Conservation (phyloP, 2,113 vertebrate species). For the Varanus komodoensis region DNA sequence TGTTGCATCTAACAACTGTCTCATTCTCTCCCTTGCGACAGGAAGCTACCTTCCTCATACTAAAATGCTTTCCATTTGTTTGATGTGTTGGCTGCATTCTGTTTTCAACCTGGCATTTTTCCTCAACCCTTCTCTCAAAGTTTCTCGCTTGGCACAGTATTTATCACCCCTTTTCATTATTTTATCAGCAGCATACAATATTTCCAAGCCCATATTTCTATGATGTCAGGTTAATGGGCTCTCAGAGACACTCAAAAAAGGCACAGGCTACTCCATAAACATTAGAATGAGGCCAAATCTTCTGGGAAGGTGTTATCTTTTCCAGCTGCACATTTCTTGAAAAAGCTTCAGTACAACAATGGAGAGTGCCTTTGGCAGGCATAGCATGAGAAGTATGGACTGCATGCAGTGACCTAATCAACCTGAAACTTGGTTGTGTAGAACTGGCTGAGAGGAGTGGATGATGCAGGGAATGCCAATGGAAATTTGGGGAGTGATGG, state of each 20-base stretch:
- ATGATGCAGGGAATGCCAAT: not conserved
- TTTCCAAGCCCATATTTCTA: not conserved
- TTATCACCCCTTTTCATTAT: slow-evolving; percentile 23
- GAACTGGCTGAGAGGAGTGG: not conserved
- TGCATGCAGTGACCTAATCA: not conserved
- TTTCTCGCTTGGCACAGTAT: slow-evolving; percentile 22
- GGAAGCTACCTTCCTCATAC: slow-evolving; percentile 30
- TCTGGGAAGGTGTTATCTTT: not conserved
- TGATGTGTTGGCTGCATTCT: slow-evolving; percentile 35
- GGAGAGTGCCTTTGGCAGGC: not conserved
- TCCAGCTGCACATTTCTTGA: not conserved
- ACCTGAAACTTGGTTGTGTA: not conserved
- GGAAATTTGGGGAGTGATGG: not conserved
- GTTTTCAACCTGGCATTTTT: slow-evolving; percentile 32
- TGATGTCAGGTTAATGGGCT: not conserved
- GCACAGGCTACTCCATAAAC: not conserved
- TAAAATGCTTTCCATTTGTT: slow-evolving; percentile 31
- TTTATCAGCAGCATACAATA: slow-evolving; percentile 7
- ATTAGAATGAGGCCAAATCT: not conserved
- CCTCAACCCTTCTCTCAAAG: slow-evolving; percentile 20
- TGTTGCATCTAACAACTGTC: slow-evolving; percentile 16
- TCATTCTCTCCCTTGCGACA: slow-evolving; percentile 24
- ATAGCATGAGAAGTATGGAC: not conserved
- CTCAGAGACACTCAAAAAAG: not conserved
- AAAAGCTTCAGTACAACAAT: not conserved